Base-by-base conservation (phyloP, 1,140 invertebrate species). In the Zophobas morio region DNA sequence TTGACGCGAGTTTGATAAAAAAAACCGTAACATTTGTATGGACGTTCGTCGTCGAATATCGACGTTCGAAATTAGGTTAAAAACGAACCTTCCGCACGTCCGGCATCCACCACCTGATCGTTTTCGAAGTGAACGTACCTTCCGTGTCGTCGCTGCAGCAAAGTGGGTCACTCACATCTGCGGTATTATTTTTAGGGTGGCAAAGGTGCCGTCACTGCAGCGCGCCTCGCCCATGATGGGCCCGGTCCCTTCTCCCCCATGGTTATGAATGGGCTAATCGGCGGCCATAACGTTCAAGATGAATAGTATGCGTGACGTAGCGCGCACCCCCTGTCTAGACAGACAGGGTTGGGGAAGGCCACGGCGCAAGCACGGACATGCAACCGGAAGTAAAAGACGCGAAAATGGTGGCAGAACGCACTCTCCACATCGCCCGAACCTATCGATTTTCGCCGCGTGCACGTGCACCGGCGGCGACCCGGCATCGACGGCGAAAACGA, bases 301-400 rank as follows among this genome's bases (percentile, higher is more conserved):
- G 60, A 66, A 66, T 66, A 66, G 60, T 66, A 66, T 57, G 74
- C 47, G 79, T 82, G 81, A 82, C 81, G 81, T 82, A 77, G 76
- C 20, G 20, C 20, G 20, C 76, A 76, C 63, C 79, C 77, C 77
- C 77, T 78, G 81, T 82, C 81, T 82, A 82, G 81, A 82, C 81
- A 79, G 74, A 60, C 73, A 70, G 72, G 66, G 53, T 74, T 75
- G 79, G 79, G 79, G 74, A 60, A 76, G 76, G 74, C 76, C 73
- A 79, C 60, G 76, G 79, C 81, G 81, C 81, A 82, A 51, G 74
- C 77, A 80, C 81, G 79, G 81, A 82, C 79, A 80, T 82, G 79
- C 79, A 81, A 75, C 73, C 79, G 76, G 79, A 80, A 80, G 76
- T 46, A 66, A 51, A 71, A 74, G 71, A 73, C 71, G 71, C 71